Evolutionary conservation across 2,113 vertebrate species (phyloP).

Genomic region (Orientallactaga bullata): DNA sequence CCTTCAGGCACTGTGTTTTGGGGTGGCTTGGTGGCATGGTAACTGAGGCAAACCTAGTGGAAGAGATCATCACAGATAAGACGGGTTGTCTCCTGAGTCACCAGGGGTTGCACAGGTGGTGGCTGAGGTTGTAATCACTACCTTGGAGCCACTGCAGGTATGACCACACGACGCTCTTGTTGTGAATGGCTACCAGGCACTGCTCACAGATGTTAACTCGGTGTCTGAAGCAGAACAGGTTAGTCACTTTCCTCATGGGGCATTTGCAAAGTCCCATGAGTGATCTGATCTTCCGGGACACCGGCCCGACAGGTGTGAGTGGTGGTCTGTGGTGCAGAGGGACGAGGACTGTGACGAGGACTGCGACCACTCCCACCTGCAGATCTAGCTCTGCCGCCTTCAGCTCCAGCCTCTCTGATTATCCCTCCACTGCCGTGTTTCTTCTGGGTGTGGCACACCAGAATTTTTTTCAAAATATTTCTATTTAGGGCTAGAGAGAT

Average conservation of each 20-base stretch:
- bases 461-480: too few species aligned
- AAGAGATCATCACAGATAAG: constrained; percentile 95
- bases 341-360: neutral
- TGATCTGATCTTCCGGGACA: constrained; percentile 24
- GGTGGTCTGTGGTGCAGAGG: neutral
- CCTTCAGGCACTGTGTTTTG: constrained; percentile 94
- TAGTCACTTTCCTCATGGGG: constrained; percentile 96
- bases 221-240: constrained; percentile 96
- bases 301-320: neutral
- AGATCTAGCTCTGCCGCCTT: neutral
- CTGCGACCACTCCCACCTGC: neutral
- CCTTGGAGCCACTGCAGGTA: constrained; percentile 97
- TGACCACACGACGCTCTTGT: constrained; percentile 96
- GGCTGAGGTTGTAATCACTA: constrained; percentile 95
- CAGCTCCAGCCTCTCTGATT: constrained; percentile 6
- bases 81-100: constrained; percentile 91
- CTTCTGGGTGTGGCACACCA: constrained; percentile 88
- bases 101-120: constrained; percentile 90
- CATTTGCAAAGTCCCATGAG: constrained; percentile 96
- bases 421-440: constrained; percentile 89
- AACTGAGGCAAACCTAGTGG: constrained; percentile 95
- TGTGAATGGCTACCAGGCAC: constrained; percentile 94
- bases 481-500: too few species aligned
- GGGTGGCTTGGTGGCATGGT: constrained; percentile 90
- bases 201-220: constrained; percentile 96